Base-by-base conservation (phyloP, 2,888 invertebrate genomes). In the Labia minor region DNA sequence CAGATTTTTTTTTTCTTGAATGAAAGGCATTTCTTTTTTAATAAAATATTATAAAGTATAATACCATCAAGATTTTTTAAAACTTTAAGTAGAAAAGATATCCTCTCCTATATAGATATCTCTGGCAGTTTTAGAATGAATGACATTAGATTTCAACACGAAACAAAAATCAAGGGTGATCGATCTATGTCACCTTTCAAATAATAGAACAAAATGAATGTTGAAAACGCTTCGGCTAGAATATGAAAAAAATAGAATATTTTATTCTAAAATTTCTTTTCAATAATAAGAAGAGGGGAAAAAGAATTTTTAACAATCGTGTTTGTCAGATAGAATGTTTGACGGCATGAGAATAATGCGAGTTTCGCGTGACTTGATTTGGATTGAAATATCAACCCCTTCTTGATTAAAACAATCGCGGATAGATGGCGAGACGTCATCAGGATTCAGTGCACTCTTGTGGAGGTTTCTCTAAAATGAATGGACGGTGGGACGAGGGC, bases 341-440 rank as follows among this genome's bases (percentile, higher is more conserved):
- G 16, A 11, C 14, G 49, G 49, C 2, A 16, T 14, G 14, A 49
- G n/a, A 49, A 14, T 49, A 49, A 49, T 49, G 49, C 14, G 49
- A 49, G 14, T n/a, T 49, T 49, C 49, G 49, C 49, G 49, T 49
- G 49, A 49, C 26, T 49, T 49, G 49, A 49, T n/a, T n/a, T 49
- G 14, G 49, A 49, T 11, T 49, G 49, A 49, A 26, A 26, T 26
- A 26, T 26, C 26, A 26, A 3, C 26, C 26, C 26, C 26, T 26
- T 3, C 6, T 49, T 49, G 14, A 49, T 49, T n/a, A 3, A 49
- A 3, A 16, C 49, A 8, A 26, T 26, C n/a, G 16, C 49, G 6
- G 16, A 49, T 3, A 49, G 49, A 49, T 11, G 49, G 49, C 49
- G 49, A 49, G 14, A 14, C 49, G n/a, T 6, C 8, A 49, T 2